Conservation (phyloP, 2,797 vertebrate genomes). For the Pteronotus mesoamericanus region DNA sequence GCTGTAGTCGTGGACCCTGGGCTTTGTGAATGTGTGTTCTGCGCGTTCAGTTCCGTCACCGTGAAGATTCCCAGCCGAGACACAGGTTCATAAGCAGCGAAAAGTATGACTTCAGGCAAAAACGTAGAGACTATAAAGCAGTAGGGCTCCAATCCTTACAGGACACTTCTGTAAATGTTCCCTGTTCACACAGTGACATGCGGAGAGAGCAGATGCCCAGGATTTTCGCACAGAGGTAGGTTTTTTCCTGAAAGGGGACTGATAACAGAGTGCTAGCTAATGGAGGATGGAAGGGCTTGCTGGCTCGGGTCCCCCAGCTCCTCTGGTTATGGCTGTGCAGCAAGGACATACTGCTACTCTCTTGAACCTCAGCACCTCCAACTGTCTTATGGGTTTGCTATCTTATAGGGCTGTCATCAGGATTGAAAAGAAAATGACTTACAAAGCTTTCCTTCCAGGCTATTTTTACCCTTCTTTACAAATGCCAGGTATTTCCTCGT, state of each 20-base stretch:
- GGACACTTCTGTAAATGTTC: background rate
- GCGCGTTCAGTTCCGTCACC: background rate
- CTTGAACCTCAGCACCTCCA: background rate
- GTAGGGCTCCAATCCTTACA: background rate
- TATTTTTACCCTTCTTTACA: background rate
- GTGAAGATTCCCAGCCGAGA: background rate
- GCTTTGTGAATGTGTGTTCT: background rate
- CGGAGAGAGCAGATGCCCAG: background rate
- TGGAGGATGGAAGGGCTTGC: fast-evolving
- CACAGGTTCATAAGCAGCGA: slow-evolving; percentile 6
- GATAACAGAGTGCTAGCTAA: background rate
- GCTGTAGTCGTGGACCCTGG: background rate
- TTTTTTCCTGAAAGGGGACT: background rate
- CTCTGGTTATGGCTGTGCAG: background rate
- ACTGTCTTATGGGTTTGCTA: background rate
- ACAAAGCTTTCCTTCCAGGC: background rate
- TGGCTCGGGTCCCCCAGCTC: background rate
- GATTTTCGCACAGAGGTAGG: background rate
- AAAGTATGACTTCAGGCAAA: background rate
- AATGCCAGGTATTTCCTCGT: background rate
- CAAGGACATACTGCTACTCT: fast-evolving
- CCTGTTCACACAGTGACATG: background rate
- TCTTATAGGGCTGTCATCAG: background rate
- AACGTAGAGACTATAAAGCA: background rate
- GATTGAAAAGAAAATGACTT: background rate